Percentiles rank a stretch among this genome's conserved stretches.
Conservation (phyloP, 2,113 vertebrate genomes). For the Morone chrysops region DNA sequence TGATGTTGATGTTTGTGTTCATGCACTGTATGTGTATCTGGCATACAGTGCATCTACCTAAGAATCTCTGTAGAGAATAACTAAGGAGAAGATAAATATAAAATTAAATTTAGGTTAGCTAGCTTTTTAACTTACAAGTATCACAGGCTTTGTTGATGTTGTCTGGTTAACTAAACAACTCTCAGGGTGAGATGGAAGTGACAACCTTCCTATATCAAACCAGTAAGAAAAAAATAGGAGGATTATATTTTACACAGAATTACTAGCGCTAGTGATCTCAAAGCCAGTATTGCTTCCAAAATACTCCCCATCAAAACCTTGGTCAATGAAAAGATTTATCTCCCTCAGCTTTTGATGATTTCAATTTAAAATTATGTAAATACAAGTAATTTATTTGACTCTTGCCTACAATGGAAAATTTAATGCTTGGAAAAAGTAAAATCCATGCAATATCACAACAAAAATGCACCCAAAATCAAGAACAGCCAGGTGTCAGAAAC, state of each 20-base stretch:
- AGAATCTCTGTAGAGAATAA: conserved; percentile 41
- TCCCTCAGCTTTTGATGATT: conserved; percentile 60
- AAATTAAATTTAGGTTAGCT: conserved; percentile 26
- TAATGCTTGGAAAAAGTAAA: conserved; percentile 62
- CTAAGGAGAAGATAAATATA: conserved; percentile 25
- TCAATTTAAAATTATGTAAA: conserved; percentile 76
- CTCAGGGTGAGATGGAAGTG: conserved; percentile 79
- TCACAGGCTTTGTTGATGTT: conserved; percentile 49
- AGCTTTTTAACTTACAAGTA: conserved; percentile 38
- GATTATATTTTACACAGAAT: conserved; percentile 34
- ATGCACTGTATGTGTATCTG: conserved; percentile 58
- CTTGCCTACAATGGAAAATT: conserved; percentile 77
- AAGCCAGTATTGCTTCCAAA: conserved; percentile 35
- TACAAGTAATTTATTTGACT: conserved; percentile 79
- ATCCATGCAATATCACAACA: conserved; percentile 23
- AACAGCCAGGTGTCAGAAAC: conserved; percentile 23
- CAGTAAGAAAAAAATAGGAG: conserved; percentile 44
- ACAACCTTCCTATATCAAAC: conserved; percentile 51
- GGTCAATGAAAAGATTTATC: conserved; percentile 55
- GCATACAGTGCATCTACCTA: conserved; percentile 57
- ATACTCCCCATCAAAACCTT: conserved; percentile 24
- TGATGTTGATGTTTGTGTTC: conserved; percentile 62
- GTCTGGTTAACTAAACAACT: conserved; percentile 66
- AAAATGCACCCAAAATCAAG: conserved; percentile 49
- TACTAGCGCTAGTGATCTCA: conserved; percentile 18